Evolutionary conservation across 2,113 vertebrate genomes (phyloP), one percentile per base, ranked within the genome.

Genomic region (Haplotaxodon microlepis): DNA sequence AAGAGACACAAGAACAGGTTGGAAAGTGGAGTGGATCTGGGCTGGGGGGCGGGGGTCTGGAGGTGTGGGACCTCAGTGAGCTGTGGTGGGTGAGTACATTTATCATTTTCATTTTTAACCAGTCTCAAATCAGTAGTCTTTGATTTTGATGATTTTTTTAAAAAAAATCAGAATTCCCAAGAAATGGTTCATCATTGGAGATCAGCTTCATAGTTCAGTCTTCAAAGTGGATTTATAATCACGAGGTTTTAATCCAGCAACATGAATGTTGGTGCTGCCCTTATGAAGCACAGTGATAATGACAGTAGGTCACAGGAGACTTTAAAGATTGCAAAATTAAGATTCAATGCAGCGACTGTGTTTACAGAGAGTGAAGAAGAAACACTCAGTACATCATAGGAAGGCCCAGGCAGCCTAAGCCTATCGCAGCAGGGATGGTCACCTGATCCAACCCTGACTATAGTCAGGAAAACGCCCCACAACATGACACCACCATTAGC

Each of bases 91-190:
- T 9, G 57, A 10, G 27, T 17, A 31, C 2, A 10, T 61, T 31
- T 31, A 17, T 31, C 57, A 59, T 31, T 53, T 11, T 11, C 1
- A 2, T 53, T 31, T 59, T 31, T 59, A 61, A 31, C 57, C 57
- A 0, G 27, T 61, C 8, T 17, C 57, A 10, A 59, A 6, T 61
- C 57, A 7, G 56, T 17, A 2, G 29, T 19, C 29, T 61, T 19
- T 10, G 57, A 19, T 3, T 61, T 61, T 19, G 57, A 16, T 1
- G 56, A 31, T 29, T 9, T 9, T 16, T 5, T 40, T 11, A n/a
- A 0, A 0, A 29, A 59, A 59, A 24, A 24, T 31, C 7, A 14
- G 12, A 29, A 17, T 9, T 1, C 16, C 29, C 59, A 7, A 63
- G 59, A 34, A 34, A 34, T 19, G 59, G 1, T 4, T 3, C 5